Conservation (phyloP, 2,113 vertebrate genomes). For the Oreochromis tanganicae region DNA sequence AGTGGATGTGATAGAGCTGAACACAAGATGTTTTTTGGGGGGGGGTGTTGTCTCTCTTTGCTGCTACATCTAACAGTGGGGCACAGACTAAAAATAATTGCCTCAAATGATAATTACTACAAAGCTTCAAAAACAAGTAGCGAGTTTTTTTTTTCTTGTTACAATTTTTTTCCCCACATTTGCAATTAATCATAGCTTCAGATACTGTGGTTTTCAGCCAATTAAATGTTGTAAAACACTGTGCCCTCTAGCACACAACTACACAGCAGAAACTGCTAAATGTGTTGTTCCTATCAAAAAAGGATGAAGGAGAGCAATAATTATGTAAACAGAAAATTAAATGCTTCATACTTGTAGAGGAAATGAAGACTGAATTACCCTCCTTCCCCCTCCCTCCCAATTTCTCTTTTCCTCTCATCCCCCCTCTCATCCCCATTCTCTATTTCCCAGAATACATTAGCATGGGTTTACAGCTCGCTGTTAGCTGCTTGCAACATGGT, state of each 20-base stretch:
- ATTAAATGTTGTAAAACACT: conserved; percentile 54
- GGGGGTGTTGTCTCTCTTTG: not conserved
- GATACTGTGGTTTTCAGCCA: conserved; percentile 37
- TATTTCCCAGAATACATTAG: conserved; percentile 22
- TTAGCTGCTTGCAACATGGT: conserved; percentile 18
- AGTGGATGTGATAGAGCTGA: conserved; percentile 6
- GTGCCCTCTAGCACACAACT: conserved; percentile 32
- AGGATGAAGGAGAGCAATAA: conserved; percentile 43
- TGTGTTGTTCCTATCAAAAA: conserved; percentile 41
- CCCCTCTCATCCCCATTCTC: not conserved
- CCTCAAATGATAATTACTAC: conserved; percentile 56
- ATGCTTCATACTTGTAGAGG: conserved; percentile 36
- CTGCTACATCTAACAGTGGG: conserved; percentile 14
- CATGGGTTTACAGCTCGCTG: not conserved
- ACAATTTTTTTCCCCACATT: not conserved
- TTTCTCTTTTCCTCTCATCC: not conserved
- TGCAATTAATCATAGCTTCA: conserved; percentile 56
- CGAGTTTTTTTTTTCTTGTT: not conserved
- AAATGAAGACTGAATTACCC: conserved; percentile 17
- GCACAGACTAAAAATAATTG: conserved; percentile 40
- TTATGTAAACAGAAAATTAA: conserved; percentile 60
- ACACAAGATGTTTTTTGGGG: not conserved
- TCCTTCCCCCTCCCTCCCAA: not conserved
- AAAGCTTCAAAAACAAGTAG: conserved; percentile 49
- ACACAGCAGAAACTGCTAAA: conserved; percentile 28